A percentile compares a stretch with the other conserved stretches of the same genome.
phyloP scores from a whole-genome alignment of 2,797 vertebrate genomes.

The Malacoctenus gilli region DNA sequence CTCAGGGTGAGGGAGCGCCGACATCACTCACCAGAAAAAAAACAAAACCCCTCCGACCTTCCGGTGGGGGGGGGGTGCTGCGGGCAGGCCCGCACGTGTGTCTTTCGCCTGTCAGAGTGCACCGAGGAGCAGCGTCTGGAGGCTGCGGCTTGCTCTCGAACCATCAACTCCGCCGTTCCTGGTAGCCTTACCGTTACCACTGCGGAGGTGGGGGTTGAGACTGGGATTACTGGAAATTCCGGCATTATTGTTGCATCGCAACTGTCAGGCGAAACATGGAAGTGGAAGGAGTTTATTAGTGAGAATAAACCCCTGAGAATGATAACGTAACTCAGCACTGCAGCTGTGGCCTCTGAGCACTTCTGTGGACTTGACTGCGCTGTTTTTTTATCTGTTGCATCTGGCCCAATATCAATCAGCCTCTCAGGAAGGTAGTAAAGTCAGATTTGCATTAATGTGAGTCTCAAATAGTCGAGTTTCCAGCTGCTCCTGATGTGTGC shows the following conservation, averaged over 20 bases:
- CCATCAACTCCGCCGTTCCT: constrained; percentile 7
- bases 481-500: no score
- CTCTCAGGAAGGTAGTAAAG: no score
- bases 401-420: no score
- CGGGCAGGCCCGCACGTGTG: constrained; percentile 23
- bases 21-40: constrained; percentile 63
- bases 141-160: constrained; percentile 8
- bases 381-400: no score
- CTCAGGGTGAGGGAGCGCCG: constrained; percentile 61
- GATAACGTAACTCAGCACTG: no score
- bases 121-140: constrained; percentile 18
- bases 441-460: no score
- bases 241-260: background rate
- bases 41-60: constrained; percentile 66
- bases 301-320: no score
- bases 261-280: background rate
- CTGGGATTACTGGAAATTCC: background rate
- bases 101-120: no score
- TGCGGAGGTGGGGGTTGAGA: constrained; percentile 2
- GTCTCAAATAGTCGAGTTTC: no score
- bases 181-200: constrained; percentile 13
- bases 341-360: no score
- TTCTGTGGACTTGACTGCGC: no score
- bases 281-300: no score
- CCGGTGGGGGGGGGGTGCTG: constrained; percentile 36